phyloP scores from a whole-genome alignment of 2,888 invertebrate species.

The Pachydiplax longipennis region DNA sequence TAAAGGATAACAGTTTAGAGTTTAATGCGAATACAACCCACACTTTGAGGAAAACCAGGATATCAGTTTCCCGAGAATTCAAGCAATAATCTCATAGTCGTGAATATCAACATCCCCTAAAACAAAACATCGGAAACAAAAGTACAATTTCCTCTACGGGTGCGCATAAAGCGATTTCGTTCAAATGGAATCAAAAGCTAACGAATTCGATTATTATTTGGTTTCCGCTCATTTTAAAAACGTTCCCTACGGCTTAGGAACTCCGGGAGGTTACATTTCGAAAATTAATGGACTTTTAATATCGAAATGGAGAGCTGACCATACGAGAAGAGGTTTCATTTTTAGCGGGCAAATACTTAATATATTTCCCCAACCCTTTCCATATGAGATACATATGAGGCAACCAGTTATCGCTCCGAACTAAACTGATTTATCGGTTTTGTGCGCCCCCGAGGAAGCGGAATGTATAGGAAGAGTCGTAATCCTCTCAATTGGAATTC shows the following conservation, averaged over 20 bases:
- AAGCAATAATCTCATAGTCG: too few species aligned
- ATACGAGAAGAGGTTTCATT: not conserved
- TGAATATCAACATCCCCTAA: too few species aligned
- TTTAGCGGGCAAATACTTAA: not conserved
- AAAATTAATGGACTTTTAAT: not conserved
- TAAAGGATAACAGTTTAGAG: too few species aligned
- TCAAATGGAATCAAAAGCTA: too few species aligned
- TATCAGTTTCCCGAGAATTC: too few species aligned
- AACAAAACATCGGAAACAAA: too few species aligned
- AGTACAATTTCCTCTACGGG: too few species aligned
- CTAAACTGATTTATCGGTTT: not conserved
- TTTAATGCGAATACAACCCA: too few species aligned
- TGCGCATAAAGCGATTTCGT: too few species aligned
- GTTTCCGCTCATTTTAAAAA: not conserved
- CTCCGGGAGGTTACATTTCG: not conserved
- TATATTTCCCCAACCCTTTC: not conserved
- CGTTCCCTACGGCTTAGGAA: not conserved
- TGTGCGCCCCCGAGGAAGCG: not conserved
- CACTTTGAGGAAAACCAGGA: too few species aligned
- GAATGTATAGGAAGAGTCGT: not conserved
- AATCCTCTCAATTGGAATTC: conserved; percentile 4
- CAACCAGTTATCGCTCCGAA: not conserved
- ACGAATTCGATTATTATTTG: not conserved
- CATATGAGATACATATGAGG: not conserved
- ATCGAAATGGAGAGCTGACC: not conserved